These are phyloP conservation scores for Eidolon helvum DNA, from an alignment of 2,113 vertebrate species.

Conservation along the genomic window DNA sequence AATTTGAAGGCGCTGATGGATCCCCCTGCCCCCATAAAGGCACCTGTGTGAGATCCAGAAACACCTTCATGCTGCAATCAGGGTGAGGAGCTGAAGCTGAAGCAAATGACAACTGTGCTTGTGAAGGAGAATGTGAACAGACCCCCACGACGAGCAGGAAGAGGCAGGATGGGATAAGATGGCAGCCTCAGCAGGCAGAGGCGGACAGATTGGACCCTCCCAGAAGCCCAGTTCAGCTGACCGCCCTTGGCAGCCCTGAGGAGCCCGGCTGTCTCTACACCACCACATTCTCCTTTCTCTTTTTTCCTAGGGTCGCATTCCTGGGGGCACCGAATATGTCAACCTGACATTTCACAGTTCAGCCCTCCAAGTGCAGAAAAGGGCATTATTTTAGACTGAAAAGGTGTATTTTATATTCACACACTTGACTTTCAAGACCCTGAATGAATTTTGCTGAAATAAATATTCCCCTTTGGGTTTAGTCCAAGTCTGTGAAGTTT, in stretches of 20 bases:
- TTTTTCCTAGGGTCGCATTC: not conserved
- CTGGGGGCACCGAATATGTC: not conserved
- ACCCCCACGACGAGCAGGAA: not conserved
- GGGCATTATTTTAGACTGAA: not conserved
- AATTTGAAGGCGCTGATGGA: constrained; percentile 40
- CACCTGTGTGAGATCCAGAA: not conserved
- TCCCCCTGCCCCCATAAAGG: fast-evolving
- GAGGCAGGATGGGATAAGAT: fast-evolving
- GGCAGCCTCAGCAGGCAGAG: fast-evolving
- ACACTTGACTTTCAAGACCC: constrained; percentile 64
- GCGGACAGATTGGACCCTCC: fast-evolving
- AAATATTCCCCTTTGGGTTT: constrained; percentile 50
- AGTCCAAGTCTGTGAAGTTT: constrained; percentile 50
- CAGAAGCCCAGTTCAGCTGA: not conserved
- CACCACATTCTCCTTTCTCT: fast-evolving
- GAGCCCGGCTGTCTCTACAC: fast-evolving
- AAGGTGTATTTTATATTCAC: not conserved
- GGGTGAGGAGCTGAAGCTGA: not conserved
- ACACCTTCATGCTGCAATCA: not conserved
- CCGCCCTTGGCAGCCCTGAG: not conserved
- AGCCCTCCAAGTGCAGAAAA: not conserved
- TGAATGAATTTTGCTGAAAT: constrained; percentile 67
- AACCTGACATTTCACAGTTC: not conserved
- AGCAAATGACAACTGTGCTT: not conserved
- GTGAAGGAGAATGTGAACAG: not conserved